Evolutionary conservation across 2,113 vertebrate species (phyloP).

Genomic region (Formicarius rufipectus): DNA sequence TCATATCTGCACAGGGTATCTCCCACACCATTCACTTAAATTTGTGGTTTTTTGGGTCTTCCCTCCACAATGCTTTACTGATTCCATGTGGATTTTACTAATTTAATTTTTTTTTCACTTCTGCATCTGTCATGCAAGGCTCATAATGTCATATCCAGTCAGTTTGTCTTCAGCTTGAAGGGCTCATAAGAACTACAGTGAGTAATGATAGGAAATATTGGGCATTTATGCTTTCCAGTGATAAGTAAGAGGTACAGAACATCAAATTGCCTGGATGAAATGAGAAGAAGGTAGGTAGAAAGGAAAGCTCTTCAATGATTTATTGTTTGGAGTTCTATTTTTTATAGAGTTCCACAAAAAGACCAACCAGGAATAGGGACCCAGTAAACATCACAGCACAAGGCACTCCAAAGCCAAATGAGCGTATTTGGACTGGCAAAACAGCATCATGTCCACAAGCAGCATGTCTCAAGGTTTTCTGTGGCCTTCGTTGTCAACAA

Average conservation of each 20-base stretch:
- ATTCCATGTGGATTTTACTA: background rate
- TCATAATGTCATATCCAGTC: background rate
- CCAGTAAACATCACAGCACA: background rate
- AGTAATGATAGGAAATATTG: background rate
- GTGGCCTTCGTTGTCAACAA: background rate
- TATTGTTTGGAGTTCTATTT: background rate
- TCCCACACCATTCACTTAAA: accelerated
- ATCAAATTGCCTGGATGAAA: background rate
- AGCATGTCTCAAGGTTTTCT: background rate
- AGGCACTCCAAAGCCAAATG: background rate
- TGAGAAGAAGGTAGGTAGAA: background rate
- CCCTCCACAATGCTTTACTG: background rate
- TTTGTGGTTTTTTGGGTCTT: background rate
- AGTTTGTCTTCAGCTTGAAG: background rate
- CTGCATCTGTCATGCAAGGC: background rate
- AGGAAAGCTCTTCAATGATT: background rate
- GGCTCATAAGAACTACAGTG: background rate
- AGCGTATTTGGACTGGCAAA: background rate
- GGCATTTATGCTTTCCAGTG: background rate
- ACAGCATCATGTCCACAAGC: background rate
- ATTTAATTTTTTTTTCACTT: background rate
- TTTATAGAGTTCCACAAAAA: background rate
- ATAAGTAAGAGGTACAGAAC: background rate
- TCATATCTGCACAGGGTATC: background rate
- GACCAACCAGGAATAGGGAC: background rate